Evolutionary conservation across 1,140 invertebrate genomes (phyloP), one percentile per base, ranked within the genome.

Genomic region (Heliconius melpomene): DNA sequence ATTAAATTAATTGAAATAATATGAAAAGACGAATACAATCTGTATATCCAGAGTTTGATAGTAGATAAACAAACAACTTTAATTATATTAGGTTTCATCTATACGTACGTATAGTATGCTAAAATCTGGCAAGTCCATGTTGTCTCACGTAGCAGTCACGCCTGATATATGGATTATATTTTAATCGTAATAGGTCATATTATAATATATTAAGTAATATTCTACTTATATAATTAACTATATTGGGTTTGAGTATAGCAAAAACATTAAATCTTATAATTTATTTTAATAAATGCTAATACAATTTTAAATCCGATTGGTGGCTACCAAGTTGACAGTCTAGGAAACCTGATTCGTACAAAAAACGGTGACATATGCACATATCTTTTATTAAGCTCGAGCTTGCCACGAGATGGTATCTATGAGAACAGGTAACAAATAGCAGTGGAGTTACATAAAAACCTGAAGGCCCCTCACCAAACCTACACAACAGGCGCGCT

Each of bases 361-460:
- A 83, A 83, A 83, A 77, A 77, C 23, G 2, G 66, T 80, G 76
- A 79, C 60, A 70, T 83, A 83, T 75, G 81, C 81, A 79, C 77
- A 80, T 78, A 82, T 75, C 26, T 29, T 29, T 29, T 29, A 29
- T 29, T 29, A 29, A 29, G 2, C 75, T 84, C 82, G 74, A 82
- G 77, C 75, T 72, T 77, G 74, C 52, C 50, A 82, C 29, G 75
- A 83, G 84, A 86, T 82, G 40, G 60, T 83, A 87, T 84, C 86
- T 84, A 82, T 73, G 66, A 72, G 70, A 82, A 82, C 84, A 83
- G 80, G 83, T 87, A 84, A 87, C 81, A 86, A 85, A 87, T 84
- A 84, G 80, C 80, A 80, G 77, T 32, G 78, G 71, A 66, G 20
- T 80, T 79, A 76, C 83, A 86, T 79, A 87, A 90, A 86, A 87